Percentiles rank a stretch among this genome's conserved stretches.
These are phyloP conservation scores for Bungarus multicinctus DNA, from an alignment of 2,113 vertebrate genomes.

Conservation along the genomic window DNA sequence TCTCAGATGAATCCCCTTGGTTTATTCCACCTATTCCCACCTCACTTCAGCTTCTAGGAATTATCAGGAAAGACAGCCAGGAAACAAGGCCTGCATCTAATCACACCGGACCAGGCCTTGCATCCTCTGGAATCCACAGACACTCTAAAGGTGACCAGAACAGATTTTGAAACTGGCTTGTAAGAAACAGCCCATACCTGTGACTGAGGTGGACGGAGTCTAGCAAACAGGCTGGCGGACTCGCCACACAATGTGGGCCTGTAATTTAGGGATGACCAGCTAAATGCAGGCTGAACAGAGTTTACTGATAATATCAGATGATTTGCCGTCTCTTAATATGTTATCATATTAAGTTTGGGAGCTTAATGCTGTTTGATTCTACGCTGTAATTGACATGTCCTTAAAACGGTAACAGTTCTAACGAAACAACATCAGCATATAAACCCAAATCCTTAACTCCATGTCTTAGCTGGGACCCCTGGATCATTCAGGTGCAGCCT, in stretches of 20 bases:
- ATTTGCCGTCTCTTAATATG: background rate
- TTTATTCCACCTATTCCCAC: background rate
- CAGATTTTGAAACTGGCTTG: background rate
- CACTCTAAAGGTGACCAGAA: background rate
- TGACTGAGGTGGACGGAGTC: background rate
- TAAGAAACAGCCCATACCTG: background rate
- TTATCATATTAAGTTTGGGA: background rate
- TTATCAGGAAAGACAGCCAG: background rate
- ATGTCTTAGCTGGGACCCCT: background rate
- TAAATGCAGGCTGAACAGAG: background rate
- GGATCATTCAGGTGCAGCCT: background rate
- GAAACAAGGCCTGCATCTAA: conserved; percentile 3
- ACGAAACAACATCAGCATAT: background rate
- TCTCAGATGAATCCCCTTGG: background rate
- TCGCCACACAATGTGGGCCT: background rate
- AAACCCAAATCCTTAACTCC: background rate
- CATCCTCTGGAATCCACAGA: background rate
- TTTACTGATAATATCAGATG: background rate
- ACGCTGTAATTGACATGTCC: background rate
- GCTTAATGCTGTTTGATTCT: background rate
- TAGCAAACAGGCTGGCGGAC: background rate
- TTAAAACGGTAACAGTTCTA: background rate
- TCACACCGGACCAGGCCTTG: background rate
- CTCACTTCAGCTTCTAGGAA: background rate
- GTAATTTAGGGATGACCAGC: no score